Evolutionary conservation across 1,140 invertebrate genomes (phyloP).

Genomic region (Sinonovacula constricta): DNA sequence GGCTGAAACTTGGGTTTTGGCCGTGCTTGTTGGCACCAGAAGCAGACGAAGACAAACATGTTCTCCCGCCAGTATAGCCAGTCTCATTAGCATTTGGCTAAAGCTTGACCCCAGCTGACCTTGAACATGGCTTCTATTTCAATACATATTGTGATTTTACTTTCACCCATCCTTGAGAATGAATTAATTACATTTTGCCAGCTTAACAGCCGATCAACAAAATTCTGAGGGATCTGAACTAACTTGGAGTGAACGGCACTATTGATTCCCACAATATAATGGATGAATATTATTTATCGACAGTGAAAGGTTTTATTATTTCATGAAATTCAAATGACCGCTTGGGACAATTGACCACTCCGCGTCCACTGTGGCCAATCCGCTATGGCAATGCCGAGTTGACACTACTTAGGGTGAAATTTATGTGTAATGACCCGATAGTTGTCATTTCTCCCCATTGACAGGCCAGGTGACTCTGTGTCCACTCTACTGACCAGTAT

Average conservation of each 20-base stretch:
- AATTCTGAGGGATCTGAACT: background rate
- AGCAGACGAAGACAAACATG: too few relatives aligned
- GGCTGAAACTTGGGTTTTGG: too few relatives aligned
- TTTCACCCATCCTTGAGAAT: conserved; percentile 27
- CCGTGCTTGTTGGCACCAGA: too few relatives aligned
- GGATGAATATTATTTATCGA: conserved; percentile 44
- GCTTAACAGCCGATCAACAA: background rate
- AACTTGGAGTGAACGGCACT: background rate
- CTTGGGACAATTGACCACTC: conserved; percentile 1
- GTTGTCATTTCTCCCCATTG: conserved; percentile 14
- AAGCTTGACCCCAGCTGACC: conserved; percentile 12
- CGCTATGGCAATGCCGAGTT: background rate
- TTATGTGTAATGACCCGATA: conserved; percentile 26
- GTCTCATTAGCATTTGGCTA: too few relatives aligned
- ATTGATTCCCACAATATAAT: conserved; percentile 16
- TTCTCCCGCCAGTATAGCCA: too few relatives aligned
- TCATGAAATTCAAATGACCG: conserved; percentile 45
- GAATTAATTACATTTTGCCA: conserved; percentile 44
- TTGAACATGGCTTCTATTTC: conserved; percentile 3
- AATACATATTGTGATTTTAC: conserved; percentile 30
- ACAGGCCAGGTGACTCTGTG: conserved; percentile 20
- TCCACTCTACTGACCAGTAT: conserved; percentile 1
- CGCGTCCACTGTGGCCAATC: background rate
- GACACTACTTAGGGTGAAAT: conserved; percentile 27
- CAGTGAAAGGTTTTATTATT: conserved; percentile 48